A percentile compares a stretch with the other conserved stretches of the same genome.
phyloP scores from a whole-genome alignment of 1,140 invertebrate genomes.

The Eufriesea mexicana region DNA sequence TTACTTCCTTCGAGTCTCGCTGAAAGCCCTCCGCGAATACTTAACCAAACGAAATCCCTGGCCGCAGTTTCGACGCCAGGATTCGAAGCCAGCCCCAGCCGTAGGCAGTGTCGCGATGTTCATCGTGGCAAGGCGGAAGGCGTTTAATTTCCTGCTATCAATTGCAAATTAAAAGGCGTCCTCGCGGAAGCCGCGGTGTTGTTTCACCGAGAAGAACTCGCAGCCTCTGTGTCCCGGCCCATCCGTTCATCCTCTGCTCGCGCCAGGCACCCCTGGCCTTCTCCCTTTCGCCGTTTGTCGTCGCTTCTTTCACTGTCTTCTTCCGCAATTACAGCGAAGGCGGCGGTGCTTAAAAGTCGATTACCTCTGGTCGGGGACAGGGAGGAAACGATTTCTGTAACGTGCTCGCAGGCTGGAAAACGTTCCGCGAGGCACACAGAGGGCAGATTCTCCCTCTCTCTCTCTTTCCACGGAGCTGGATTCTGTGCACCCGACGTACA shows the following conservation, averaged over 20 bases:
- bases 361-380: slow-evolving; percentile 44
- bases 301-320: slow-evolving; percentile 8
- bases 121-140: neutral
- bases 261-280: neutral
- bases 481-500: slow-evolving; percentile 52
- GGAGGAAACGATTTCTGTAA: slow-evolving; percentile 56
- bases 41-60: neutral
- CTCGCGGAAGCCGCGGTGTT: neutral
- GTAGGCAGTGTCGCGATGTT: neutral
- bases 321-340: slow-evolving; percentile 55
- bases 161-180: slow-evolving; percentile 42
- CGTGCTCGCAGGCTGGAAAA: slow-evolving; percentile 36
- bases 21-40: too few species aligned
- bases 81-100: neutral
- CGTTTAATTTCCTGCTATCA: slow-evolving; percentile 50
- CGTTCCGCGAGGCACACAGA: slow-evolving; percentile 29
- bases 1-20: too few species aligned
- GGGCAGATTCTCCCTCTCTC: neutral
- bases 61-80: neutral
- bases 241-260: neutral
- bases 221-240: neutral
- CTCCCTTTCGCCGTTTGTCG: too few species aligned
- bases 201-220: neutral
- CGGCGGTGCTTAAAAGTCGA: slow-evolving; percentile 63
- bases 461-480: slow-evolving; percentile 14